phyloP scores from a whole-genome alignment of 2,113 vertebrate species.

The Erythrolamprus reginae region DNA sequence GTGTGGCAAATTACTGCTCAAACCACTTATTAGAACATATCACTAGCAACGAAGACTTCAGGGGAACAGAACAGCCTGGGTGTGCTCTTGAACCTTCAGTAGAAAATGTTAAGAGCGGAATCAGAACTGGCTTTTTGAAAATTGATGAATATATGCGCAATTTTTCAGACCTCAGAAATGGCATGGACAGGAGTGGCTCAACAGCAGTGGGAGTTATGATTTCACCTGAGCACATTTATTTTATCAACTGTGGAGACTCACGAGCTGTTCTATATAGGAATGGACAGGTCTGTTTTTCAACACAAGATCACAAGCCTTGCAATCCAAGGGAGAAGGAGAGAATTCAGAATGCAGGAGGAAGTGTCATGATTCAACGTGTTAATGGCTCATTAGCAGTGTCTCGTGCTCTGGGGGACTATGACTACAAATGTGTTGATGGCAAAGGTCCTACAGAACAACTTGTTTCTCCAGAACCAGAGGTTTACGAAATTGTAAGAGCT shows the following conservation, averaged over 20 bases:
- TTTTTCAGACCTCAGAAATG: conserved; percentile 95
- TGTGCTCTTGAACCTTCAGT: conserved; percentile 79
- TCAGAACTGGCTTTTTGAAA: conserved; percentile 94
- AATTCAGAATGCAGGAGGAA: conserved; percentile 98
- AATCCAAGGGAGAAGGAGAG: conserved; percentile 95
- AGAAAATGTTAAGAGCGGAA: conserved; percentile 90
- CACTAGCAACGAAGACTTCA: conserved; percentile 87
- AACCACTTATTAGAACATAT: conserved; percentile 96
- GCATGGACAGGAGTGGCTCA: conserved; percentile 96
- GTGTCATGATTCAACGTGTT: conserved; percentile 98
- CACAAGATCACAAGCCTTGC: conserved; percentile 98
- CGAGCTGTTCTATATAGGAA: conserved; percentile 91
- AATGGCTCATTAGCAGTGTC: conserved; percentile 97
- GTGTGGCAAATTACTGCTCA: conserved; percentile 95
- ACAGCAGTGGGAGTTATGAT: conserved; percentile 93
- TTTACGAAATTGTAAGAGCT: conserved; percentile 87
- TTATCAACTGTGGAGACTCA: conserved; percentile 98
- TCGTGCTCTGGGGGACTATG: conserved; percentile 95
- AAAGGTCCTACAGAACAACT: conserved; percentile 98
- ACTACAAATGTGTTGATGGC: conserved; percentile 98
- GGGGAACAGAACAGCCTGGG: conserved; percentile 65
- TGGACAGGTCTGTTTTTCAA: conserved; percentile 93
- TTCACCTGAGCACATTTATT: conserved; percentile 91
- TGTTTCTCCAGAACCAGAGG: conserved; percentile 96
- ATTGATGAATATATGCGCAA: conserved; percentile 98